Evolutionary conservation across 92 coral and sea anemone species (phyloP).

Genomic region (Porites cylindrica): DNA sequence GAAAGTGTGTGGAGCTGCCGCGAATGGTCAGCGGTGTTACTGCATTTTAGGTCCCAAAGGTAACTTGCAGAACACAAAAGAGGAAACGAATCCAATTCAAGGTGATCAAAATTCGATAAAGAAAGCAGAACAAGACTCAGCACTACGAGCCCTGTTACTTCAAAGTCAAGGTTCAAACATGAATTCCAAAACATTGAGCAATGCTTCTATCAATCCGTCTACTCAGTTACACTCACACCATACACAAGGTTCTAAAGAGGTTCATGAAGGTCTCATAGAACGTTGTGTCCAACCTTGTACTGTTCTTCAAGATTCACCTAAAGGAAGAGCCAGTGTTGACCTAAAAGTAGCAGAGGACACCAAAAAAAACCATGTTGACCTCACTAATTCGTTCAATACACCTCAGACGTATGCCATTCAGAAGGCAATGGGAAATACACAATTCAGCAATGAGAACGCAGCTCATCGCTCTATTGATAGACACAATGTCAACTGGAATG

Average conservation of each 20-base stretch:
- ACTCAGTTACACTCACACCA: not conserved
- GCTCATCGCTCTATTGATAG: not conserved
- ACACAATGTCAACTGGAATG: not conserved
- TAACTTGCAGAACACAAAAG: not conserved
- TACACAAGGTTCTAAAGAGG: not conserved
- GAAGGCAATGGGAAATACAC: not conserved
- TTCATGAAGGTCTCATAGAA: not conserved
- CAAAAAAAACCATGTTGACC: not conserved
- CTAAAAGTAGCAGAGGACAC: not conserved
- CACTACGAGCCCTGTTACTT: not conserved
- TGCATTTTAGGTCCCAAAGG: slow-evolving; percentile 15
- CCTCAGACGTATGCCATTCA: not conserved
- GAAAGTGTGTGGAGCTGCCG: slow-evolving; percentile 42
- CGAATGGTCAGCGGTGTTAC: slow-evolving; percentile 42
- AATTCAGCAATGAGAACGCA: not conserved
- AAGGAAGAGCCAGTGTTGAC: not conserved
- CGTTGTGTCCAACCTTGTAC: not conserved
- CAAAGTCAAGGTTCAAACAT: not conserved
- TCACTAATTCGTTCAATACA: not conserved
- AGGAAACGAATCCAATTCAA: slow-evolving; percentile 10
- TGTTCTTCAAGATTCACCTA: not conserved
- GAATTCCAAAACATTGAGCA: not conserved
- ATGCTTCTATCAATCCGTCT: not conserved
- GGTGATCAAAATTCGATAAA: slow-evolving; percentile 9
- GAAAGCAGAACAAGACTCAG: not conserved